Conservation (phyloP, 2,888 invertebrate species). For the Dascillus cervinus region DNA sequence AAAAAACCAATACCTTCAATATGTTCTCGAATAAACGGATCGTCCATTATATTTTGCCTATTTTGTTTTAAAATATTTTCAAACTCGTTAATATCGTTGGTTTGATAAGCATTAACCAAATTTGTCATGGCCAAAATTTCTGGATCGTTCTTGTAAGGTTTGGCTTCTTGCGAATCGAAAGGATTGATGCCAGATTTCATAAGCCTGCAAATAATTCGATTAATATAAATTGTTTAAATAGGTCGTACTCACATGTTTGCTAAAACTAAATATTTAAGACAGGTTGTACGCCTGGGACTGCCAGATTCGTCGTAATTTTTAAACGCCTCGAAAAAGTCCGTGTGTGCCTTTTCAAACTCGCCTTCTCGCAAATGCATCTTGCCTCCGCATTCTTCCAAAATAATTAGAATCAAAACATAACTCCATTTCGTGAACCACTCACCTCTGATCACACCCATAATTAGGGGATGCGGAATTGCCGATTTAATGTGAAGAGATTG, state of each 20-base stretch:
- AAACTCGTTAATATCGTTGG: constrained; percentile 97
- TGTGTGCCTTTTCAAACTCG: constrained; percentile 97
- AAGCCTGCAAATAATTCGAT: constrained; percentile 52
- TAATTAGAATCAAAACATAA: background rate
- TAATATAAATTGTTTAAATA: constrained; percentile 2
- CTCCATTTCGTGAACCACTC: too few species aligned
- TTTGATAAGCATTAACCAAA: constrained; percentile 93
- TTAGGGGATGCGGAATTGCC: constrained; percentile 99
- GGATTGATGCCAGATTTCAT: constrained; percentile 99
- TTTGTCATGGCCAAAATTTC: constrained; percentile 99
- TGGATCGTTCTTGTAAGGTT: constrained; percentile 98
- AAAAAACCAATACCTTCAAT: constrained; percentile 63
- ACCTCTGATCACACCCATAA: constrained; percentile 99
- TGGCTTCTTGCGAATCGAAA: constrained; percentile 99
- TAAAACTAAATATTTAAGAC: constrained; percentile 93
- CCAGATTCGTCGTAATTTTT: constrained; percentile 99
- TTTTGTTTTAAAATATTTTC: constrained; percentile 93
- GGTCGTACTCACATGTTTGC: constrained; percentile 85
- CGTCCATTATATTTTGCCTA: constrained; percentile 95
- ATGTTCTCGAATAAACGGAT: constrained; percentile 97
- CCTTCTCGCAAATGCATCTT: constrained; percentile 99
- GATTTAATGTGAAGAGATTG: constrained; percentile 98
- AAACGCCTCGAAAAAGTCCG: constrained; percentile 98
- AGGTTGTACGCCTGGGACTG: constrained; percentile 91
- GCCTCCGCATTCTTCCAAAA: constrained; percentile 82